Percentiles rank a stretch among this genome's conserved stretches.
These are phyloP conservation scores for Cryptoprocta ferox DNA, from an alignment of 2,797 vertebrate species.

Conservation along the genomic window DNA sequence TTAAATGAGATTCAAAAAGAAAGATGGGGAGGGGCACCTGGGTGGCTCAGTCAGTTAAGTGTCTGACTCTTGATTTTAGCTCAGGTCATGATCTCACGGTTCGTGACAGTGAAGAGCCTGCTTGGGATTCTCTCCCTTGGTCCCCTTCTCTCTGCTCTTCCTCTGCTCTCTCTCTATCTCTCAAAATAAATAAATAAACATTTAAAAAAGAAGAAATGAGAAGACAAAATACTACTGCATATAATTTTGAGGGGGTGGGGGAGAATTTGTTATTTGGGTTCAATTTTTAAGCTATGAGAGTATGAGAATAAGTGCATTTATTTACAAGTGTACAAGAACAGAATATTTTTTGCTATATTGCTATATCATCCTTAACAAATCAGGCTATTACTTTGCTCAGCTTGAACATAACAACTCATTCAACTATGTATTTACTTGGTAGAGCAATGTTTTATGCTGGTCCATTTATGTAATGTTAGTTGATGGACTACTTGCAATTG, in stretches of 20 bases:
- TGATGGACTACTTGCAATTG: neutral
- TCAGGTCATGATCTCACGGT: too few relatives aligned
- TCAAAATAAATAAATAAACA: too few relatives aligned
- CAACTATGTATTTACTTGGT: neutral
- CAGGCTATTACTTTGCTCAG: neutral
- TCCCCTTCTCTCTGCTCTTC: too few relatives aligned
- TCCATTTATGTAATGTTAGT: conserved; percentile 2
- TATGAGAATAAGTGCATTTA: neutral
- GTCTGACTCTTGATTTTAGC: too few relatives aligned
- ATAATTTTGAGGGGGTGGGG: neutral
- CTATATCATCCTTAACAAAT: neutral
- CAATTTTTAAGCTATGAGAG: neutral
- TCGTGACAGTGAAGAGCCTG: too few relatives aligned
- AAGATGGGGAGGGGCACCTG: too few relatives aligned
- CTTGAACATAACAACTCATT: conserved; percentile 5
- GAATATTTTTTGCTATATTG: conserved; percentile 1
- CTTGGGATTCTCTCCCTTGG: too few relatives aligned
- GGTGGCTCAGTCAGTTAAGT: too few relatives aligned
- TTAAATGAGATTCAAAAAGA: conserved; percentile 42
- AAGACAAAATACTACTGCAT: conserved; percentile 28
- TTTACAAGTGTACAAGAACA: neutral
- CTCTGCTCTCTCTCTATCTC: too few relatives aligned
- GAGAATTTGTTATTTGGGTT: neutral
- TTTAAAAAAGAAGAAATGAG: neutral
- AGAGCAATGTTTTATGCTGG: neutral